Percentiles rank a stretch among this genome's conserved stretches.
Evolutionary conservation across 2,888 invertebrate genomes (phyloP).

Genomic region (Pollenia angustigena): DNA sequence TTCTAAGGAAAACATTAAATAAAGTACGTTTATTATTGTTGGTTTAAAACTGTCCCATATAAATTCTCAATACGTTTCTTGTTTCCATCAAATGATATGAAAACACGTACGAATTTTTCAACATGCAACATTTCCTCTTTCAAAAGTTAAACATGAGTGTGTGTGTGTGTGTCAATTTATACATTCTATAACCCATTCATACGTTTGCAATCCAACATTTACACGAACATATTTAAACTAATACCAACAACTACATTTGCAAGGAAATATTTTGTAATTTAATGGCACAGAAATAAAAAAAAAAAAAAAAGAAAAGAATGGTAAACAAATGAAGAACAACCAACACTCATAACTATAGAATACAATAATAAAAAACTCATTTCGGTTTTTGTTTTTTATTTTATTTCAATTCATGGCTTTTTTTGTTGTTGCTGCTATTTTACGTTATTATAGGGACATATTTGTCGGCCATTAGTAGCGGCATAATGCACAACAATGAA

Average conservation of each 20-base stretch:
- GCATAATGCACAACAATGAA: neutral
- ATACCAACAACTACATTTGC: constrained; percentile 4
- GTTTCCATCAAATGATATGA: constrained; percentile 27
- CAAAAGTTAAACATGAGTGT: neutral
- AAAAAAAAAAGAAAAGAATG: neutral
- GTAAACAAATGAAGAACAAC: neutral
- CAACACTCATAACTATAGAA: constrained; percentile 13
- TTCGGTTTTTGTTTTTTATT: constrained; percentile 19
- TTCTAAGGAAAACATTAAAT: neutral
- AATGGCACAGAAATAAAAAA: constrained; percentile 2
- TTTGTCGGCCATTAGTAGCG: constrained; percentile 44
- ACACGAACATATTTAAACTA: neutral
- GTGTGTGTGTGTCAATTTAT: neutral
- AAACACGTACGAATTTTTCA: constrained; percentile 39
- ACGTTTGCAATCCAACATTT: too few species aligned
- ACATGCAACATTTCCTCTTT: constrained; percentile 57
- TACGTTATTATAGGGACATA: constrained; percentile 26
- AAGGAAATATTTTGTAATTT: constrained; percentile 42
- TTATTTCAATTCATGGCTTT: constrained; percentile 10
- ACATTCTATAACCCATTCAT: too few species aligned
- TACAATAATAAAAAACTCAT: constrained; percentile 13
- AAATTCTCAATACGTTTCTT: constrained; percentile 17
- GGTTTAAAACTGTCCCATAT: constrained; percentile 38
- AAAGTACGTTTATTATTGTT: constrained; percentile 26
- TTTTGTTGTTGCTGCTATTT: constrained; percentile 2